Evolutionary conservation across 1,140 invertebrate genomes (phyloP), one percentile per base, ranked within the genome.

Genomic region (Coelopa frigida): DNA sequence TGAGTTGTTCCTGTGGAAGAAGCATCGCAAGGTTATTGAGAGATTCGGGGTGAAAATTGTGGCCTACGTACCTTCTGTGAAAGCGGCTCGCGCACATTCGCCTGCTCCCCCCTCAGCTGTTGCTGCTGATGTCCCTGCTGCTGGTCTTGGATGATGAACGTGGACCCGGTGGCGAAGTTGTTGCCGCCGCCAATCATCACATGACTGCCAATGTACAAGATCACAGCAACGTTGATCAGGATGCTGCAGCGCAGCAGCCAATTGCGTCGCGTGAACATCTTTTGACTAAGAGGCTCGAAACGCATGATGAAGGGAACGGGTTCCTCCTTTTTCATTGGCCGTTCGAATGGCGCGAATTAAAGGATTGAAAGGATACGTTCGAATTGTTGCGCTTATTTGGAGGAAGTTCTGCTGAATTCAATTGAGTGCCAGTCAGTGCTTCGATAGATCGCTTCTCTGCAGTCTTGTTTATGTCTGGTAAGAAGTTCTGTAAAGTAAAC

Each of bases 221-320:
- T 67, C 29, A 84, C 82, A 51, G 76, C 80, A 37, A 85, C 73
- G 58, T 84, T 85, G 40, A 83, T 75, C 37, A 84, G 75, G 54
- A 85, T 81, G 67, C 82, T 85, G 61, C 83, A 78, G 52, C 81
- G 75, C 56, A 85, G 75, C 64, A 82, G 72, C 77, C 82, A 82
- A 66, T 83, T 85, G 51, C 81, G 76, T 50, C 82, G 75, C 46
- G 76, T 68, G 48, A 75, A 70, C 70, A 75, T 72, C 59, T 69
- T 66, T 50, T 66, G 62, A 36, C 62, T 62, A 46, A 68, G 50
- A 22, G 62, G 62, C 51, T 66, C 62, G 29, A 66, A 66, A 24
- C 62, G 59, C 62, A 66, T 64, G 36, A 52, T 65, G 15, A 44
- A 20, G 24, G 42, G n/a, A n/a, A n/a, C n/a, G n/a, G n/a, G n/a